Evolutionary conservation across 2,113 vertebrate species (phyloP), one percentile per base, ranked within the genome.

Genomic region (Apodemus speciosus): DNA sequence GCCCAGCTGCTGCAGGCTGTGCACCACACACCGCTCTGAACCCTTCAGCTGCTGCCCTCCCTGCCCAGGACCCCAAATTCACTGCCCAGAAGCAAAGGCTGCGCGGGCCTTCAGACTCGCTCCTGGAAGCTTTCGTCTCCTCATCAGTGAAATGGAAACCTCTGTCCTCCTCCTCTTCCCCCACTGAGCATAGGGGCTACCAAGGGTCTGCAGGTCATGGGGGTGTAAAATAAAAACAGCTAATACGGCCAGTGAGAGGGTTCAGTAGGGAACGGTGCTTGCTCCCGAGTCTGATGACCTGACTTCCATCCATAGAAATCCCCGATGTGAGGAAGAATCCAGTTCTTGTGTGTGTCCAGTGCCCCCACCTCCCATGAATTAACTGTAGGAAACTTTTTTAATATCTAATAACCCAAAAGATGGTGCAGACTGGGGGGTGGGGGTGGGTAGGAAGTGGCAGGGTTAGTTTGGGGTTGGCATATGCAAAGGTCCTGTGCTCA

Each of bases 1-100:
- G 72, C 86, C 83, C 97, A 96, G 96, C 97, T 96, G 97, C 91
- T 0, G 3, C 92, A 93, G 40, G 58, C 58, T 4, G 10, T 40
- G 40, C 25, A 30, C 16, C 6, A 4, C 62, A n/a, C 35, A 16
- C 46, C 32, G 1, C 38, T 25, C 20, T 16, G 23, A 27, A 35
- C 25, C 49, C 85, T 40, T 66, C 85, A 71, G 35, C 85, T 72
- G 68, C 25, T 20, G 49, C 13, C 3, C 38, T 62, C 80, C 56
- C 56, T 66, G 81, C 40, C 60, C 10, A 51, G 51, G 68, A 20
- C 49, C 85, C 51, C 25, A 30, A 10, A 32, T n/a, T n/a, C 9
- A 16, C 58, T 64, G 81, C 40, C 27, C 18, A 32, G 49, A 30
- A 5, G 8, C 58, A 18, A 49, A 9, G 40, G 6, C 79, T 2